phyloP scores from a whole-genome alignment of 1,140 invertebrate genomes.

The Atta cephalotes region DNA sequence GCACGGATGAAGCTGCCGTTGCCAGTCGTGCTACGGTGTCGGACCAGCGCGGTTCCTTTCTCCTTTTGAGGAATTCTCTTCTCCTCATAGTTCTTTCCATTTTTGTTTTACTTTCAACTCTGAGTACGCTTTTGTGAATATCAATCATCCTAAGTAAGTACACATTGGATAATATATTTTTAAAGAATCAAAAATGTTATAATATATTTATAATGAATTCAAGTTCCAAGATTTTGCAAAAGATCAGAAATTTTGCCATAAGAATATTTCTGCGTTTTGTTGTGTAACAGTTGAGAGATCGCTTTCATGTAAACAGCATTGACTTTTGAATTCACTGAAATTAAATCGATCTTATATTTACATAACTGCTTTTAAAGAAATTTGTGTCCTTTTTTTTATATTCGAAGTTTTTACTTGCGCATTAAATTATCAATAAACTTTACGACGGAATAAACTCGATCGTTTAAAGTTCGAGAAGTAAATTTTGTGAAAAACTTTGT shows the following conservation, averaged over 20 bases:
- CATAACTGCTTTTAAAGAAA: background rate
- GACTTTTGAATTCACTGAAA: background rate
- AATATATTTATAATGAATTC: background rate
- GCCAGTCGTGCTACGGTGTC: constrained; percentile 81
- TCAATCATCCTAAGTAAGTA: constrained; percentile 6
- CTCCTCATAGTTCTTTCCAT: constrained; percentile 3
- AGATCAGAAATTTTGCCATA: background rate
- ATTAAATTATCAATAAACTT: background rate
- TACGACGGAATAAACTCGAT: background rate
- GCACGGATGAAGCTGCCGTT: constrained; percentile 75
- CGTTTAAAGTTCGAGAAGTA: background rate
- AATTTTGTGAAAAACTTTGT: background rate
- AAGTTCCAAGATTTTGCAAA: background rate
- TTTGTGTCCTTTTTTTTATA: background rate
- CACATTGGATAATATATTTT: background rate
- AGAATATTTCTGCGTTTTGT: background rate
- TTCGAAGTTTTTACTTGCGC: background rate
- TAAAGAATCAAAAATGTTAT: background rate
- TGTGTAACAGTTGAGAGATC: background rate
- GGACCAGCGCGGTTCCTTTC: constrained; percentile 76
- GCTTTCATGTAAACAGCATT: background rate
- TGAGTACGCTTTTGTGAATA: background rate
- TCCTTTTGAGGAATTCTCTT: constrained; percentile 16
- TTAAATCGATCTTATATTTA: background rate
- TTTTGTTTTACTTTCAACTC: constrained; percentile 39